Evolutionary conservation across 2,888 invertebrate species (phyloP).

Genomic region (Sialis lutaria): DNA sequence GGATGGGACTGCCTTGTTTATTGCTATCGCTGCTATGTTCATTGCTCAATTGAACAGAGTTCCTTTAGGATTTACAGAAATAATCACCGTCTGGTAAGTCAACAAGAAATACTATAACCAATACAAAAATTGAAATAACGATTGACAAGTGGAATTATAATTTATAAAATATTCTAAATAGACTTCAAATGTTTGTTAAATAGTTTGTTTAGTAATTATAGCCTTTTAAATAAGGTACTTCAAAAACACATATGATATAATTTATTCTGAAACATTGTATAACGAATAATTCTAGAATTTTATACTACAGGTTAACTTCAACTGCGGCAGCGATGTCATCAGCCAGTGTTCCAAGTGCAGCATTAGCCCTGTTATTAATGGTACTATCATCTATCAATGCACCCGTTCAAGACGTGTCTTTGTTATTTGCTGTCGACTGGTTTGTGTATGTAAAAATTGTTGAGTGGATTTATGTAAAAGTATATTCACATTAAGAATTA

Average conservation of each 20-base stretch:
- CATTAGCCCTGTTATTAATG: slow-evolving; percentile 62
- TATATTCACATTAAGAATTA: not conserved
- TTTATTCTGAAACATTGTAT: not conserved
- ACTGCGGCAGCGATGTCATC: slow-evolving; percentile 81
- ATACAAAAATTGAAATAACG: too few relatives aligned
- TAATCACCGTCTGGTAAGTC: slow-evolving; percentile 71
- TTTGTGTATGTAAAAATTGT: slow-evolving; percentile 54
- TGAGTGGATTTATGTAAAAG: not conserved
- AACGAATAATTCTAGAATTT: too few relatives aligned
- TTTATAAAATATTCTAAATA: too few relatives aligned
- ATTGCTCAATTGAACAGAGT: slow-evolving; percentile 79
- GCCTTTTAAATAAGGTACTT: too few relatives aligned
- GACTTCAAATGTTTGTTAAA: too few relatives aligned
- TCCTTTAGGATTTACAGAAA: slow-evolving; percentile 59
- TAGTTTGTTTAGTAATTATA: too few relatives aligned
- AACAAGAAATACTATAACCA: too few relatives aligned
- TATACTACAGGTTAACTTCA: slow-evolving; percentile 46
- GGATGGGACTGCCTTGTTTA: slow-evolving; percentile 81
- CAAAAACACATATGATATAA: too few relatives aligned
- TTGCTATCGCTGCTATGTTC: slow-evolving; percentile 73
- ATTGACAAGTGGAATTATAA: too few relatives aligned
- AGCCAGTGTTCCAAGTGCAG: slow-evolving; percentile 74
- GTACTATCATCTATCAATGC: slow-evolving; percentile 69
- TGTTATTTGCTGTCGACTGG: slow-evolving; percentile 79
- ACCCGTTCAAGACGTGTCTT: slow-evolving; percentile 62